phyloP scores from a whole-genome alignment of 2,888 invertebrate genomes.

The Vannuccia rotundouncinata region DNA sequence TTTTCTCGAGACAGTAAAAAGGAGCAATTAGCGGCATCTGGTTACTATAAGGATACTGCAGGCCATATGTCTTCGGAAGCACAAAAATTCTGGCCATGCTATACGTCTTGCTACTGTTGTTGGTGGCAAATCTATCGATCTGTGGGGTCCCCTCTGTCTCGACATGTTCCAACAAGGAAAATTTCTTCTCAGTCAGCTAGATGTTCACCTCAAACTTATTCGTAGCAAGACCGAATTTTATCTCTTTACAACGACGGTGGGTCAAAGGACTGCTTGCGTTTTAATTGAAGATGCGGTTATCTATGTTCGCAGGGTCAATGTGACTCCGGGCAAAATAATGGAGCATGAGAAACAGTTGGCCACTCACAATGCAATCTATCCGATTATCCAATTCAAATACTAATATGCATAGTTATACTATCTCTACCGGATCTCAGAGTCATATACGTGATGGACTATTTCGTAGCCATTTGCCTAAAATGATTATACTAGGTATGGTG shows the following conservation, averaged over 20 bases:
- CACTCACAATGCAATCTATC: neutral
- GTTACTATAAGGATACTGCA: slow-evolving; percentile 13
- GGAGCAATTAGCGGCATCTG: neutral
- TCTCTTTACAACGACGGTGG: neutral
- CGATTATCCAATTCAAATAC: neutral
- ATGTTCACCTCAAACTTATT: neutral
- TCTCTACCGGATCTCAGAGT: neutral
- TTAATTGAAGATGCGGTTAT: neutral
- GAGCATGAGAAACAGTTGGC: neutral
- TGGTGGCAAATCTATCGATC: neutral
- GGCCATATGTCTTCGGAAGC: neutral
- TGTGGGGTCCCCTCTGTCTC: neutral
- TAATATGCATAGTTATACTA: neutral
- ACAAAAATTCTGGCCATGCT: neutral
- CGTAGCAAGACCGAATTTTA: neutral
- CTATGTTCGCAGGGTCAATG: neutral
- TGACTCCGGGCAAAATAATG: neutral
- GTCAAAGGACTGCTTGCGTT: neutral
- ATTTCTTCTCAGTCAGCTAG: neutral
- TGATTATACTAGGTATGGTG: no score
- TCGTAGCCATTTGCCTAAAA: neutral
- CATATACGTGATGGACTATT: neutral
- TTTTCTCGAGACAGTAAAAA: neutral
- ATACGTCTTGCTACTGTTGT: neutral
- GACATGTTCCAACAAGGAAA: neutral